A percentile compares a stretch with the other conserved stretches of the same genome.
phyloP scores from a whole-genome alignment of 1,140 invertebrate species.

The Acyrthosiphon pisum region DNA sequence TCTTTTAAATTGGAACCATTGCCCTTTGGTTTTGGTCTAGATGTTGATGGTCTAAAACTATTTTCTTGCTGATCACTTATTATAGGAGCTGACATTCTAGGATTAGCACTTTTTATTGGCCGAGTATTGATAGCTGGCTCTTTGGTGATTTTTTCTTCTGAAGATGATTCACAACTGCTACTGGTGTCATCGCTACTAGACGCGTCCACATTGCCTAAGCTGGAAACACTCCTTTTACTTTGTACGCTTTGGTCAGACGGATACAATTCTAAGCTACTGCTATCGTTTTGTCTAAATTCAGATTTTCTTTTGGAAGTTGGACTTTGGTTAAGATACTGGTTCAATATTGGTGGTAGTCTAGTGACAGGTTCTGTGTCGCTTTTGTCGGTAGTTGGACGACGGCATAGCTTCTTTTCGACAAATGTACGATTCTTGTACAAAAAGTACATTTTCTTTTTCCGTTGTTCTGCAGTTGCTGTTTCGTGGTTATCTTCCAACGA shows the following conservation, averaged over 20 bases:
- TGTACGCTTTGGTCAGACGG: slow-evolving; percentile 33
- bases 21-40: slow-evolving; percentile 27
- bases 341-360: slow-evolving; percentile 42
- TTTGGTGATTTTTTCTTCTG: background rate
- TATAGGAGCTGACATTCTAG: slow-evolving; percentile 42
- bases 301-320: background rate
- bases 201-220: background rate
- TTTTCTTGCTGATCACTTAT: slow-evolving; percentile 41
- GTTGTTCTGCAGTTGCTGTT: slow-evolving; percentile 1
- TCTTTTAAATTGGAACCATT: background rate
- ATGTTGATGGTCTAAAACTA: slow-evolving; percentile 40
- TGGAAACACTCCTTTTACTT: slow-evolving; percentile 37
- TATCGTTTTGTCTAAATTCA: slow-evolving; percentile 21
- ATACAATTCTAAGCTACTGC: slow-evolving; percentile 42
- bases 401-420: slow-evolving; percentile 48
- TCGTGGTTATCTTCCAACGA: background rate
- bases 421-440: slow-evolving; percentile 48
- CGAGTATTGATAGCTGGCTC: background rate
- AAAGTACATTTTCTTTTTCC: slow-evolving; percentile 55
- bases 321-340: slow-evolving; percentile 50
- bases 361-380: slow-evolving; percentile 31
- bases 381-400: background rate
- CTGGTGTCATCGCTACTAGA: slow-evolving; percentile 34
- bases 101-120: slow-evolving; percentile 48
- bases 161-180: background rate